Percentiles rank a stretch among this genome's conserved stretches.
Evolutionary conservation across 2,888 invertebrate genomes (phyloP).

Genomic region (Drosophila kuntzei): DNA sequence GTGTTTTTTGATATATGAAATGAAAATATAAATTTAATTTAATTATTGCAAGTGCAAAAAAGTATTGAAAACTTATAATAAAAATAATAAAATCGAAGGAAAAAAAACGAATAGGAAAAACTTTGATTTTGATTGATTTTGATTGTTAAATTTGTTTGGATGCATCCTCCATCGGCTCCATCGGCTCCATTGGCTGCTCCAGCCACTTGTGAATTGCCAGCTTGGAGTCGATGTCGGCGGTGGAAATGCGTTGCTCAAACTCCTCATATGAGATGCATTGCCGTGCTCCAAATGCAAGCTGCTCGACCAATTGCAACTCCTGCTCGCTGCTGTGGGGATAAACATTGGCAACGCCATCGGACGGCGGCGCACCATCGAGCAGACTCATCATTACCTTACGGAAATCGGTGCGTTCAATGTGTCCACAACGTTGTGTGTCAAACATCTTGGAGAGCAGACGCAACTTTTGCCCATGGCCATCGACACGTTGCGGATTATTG

Average conservation of each 20-base stretch:
- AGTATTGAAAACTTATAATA: slow-evolving; percentile 23
- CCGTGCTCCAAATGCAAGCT: slow-evolving; percentile 32
- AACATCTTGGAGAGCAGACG: slow-evolving; percentile 52
- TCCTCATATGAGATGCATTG: slow-evolving; percentile 31
- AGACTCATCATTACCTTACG: slow-evolving; percentile 31
- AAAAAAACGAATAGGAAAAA: slow-evolving; percentile 12
- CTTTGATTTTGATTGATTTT: slow-evolving; percentile 9
- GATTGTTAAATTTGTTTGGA: not conserved
- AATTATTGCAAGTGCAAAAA: slow-evolving; percentile 18
- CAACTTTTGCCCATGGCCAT: slow-evolving; percentile 40
- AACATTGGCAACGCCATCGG: slow-evolving; percentile 11
- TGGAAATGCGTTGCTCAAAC: slow-evolving; percentile 40
- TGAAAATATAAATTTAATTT: slow-evolving; percentile 38
- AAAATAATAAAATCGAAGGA: slow-evolving; percentile 12
- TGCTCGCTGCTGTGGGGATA: not conserved
- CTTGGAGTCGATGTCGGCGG: slow-evolving; percentile 25
- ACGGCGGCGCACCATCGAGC: slow-evolving; percentile 13
- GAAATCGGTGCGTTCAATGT: slow-evolving; percentile 46
- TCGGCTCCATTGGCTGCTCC: too few species aligned
- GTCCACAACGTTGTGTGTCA: slow-evolving; percentile 35
- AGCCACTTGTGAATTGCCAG: slow-evolving; percentile 59
- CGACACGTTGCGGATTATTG: not conserved
- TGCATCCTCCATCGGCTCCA: too few species aligned
- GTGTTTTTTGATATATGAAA: slow-evolving; percentile 22
- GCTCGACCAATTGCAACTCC: slow-evolving; percentile 45